Evolutionary conservation across 2,888 invertebrate genomes (phyloP).

Genomic region (Melitaea athalia): DNA sequence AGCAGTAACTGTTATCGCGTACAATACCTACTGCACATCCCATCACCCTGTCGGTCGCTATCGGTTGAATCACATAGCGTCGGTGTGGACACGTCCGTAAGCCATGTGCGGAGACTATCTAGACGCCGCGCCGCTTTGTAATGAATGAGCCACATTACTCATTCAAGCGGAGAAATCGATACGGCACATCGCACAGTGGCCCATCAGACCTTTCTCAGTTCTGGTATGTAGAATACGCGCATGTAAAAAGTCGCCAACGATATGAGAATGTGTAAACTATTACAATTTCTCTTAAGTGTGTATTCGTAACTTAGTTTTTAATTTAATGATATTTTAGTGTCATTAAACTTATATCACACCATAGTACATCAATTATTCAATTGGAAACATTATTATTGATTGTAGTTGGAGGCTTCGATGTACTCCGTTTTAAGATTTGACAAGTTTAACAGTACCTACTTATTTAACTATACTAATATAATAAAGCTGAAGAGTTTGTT

Average conservation of each 20-base stretch:
- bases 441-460: too few relatives aligned
- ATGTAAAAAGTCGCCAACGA: not conserved
- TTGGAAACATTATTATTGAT: too few relatives aligned
- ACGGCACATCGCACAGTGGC: conserved; percentile 2
- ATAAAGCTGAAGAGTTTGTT: too few relatives aligned
- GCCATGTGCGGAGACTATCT: conserved; percentile 27
- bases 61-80: conserved; percentile 27
- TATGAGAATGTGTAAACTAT: not conserved
- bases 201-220: not conserved
- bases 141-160: conserved; percentile 32
- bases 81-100: conserved; percentile 28
- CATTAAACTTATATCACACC: too few relatives aligned
- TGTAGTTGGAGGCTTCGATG: too few relatives aligned
- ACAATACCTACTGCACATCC: conserved; percentile 3
- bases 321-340: too few relatives aligned
- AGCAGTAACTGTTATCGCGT: not conserved
- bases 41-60: conserved; percentile 24
- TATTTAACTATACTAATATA: too few relatives aligned
- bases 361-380: too few relatives aligned
- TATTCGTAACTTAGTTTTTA: too few relatives aligned
- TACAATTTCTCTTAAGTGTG: too few relatives aligned
- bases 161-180: conserved; percentile 32
- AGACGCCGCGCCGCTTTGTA: conserved; percentile 27
- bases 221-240: too few relatives aligned
- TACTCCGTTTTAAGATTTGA: too few relatives aligned